These are phyloP conservation scores for Caenorhabditis briggsae DNA, from an alignment of 1,140 invertebrate genomes.

Conservation along the genomic window DNA sequence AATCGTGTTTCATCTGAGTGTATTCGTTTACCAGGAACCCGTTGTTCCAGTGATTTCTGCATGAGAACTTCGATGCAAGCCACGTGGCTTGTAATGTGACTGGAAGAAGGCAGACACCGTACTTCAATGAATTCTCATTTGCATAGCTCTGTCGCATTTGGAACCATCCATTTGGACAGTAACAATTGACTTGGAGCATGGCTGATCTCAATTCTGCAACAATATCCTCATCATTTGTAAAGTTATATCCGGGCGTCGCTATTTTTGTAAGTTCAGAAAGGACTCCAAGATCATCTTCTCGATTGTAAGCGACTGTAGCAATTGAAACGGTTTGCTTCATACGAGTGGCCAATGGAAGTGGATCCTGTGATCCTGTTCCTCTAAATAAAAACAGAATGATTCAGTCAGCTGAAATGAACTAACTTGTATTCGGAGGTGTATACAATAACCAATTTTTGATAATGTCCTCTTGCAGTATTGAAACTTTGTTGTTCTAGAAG, in stretches of 20 bases:
- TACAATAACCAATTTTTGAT: conserved; percentile 11
- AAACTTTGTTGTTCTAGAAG: neutral
- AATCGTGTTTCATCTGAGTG: conserved; percentile 8
- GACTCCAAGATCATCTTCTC: neutral
- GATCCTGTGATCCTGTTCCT: neutral
- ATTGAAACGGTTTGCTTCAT: neutral
- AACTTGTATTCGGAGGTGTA: conserved; percentile 27
- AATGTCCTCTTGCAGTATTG: conserved; percentile 2
- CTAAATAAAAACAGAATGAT: neutral
- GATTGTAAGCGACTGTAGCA: conserved; percentile 8
- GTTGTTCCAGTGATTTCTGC: conserved; percentile 25
- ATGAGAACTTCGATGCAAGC: neutral
- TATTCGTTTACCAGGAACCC: neutral
- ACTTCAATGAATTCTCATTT: neutral
- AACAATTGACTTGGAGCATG: conserved; percentile 34
- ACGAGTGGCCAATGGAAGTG: conserved; percentile 22
- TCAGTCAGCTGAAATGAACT: neutral
- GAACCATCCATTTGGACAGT: conserved; percentile 30
- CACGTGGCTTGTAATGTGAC: neutral
- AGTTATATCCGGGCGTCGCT: conserved; percentile 15
- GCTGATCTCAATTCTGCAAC: neutral
- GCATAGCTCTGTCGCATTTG: conserved; percentile 17
- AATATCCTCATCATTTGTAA: neutral
- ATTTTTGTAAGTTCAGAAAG: conserved; percentile 1
- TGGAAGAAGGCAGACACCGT: conserved; percentile 25